phyloP scores from a whole-genome alignment of 2,888 invertebrate genomes.

The Cybosia mesomella region DNA sequence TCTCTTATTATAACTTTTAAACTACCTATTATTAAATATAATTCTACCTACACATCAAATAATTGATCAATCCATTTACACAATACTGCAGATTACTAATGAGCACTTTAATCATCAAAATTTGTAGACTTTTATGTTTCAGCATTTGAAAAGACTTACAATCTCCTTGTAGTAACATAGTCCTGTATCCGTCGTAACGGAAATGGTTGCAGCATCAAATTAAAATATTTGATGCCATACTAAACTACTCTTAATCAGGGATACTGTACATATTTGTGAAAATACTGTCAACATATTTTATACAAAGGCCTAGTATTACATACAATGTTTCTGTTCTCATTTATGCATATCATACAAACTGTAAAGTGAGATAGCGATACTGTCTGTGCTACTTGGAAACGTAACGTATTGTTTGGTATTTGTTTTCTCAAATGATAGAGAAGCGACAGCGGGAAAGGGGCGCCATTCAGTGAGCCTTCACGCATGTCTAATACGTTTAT shows the following conservation, averaged over 20 bases:
- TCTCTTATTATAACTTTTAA: conserved; percentile 69
- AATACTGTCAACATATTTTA: not conserved
- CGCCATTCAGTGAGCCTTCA: too few species aligned
- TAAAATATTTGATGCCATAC: not conserved
- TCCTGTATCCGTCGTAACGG: conserved; percentile 11
- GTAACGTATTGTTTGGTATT: not conserved
- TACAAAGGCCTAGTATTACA: conserved; percentile 1
- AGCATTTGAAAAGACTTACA: conserved; percentile 17
- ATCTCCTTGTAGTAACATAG: conserved; percentile 29
- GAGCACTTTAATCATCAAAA: conserved; percentile 63
- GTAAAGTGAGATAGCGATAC: too few species aligned
- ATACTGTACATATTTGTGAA: not conserved
- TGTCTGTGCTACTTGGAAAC: too few species aligned
- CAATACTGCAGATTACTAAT: conserved; percentile 75
- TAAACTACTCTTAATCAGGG: not conserved
- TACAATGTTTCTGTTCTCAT: not conserved
- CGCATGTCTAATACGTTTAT: not conserved
- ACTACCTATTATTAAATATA: conserved; percentile 57
- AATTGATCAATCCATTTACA: conserved; percentile 73
- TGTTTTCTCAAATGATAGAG: not conserved
- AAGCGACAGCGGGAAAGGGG: too few species aligned
- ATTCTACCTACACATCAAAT: conserved; percentile 67
- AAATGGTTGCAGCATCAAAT: conserved; percentile 1
- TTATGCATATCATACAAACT: too few species aligned
- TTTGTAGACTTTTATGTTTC: conserved; percentile 39